Evolutionary conservation across 1,140 invertebrate genomes (phyloP).

Genomic region (Thalassaphorura encarpata): DNA sequence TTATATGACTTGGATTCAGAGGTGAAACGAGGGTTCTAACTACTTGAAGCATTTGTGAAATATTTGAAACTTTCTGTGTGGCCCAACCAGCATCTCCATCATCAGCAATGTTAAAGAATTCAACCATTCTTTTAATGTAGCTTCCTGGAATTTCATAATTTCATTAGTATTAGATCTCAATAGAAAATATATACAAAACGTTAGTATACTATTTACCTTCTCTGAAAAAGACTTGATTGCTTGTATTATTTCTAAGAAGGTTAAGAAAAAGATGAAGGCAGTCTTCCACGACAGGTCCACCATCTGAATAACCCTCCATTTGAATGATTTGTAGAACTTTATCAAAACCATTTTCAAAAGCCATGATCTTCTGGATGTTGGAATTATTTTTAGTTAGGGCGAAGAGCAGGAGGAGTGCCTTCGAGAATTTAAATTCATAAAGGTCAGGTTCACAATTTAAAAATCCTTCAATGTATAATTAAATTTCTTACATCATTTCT

Average conservation of each 20-base stretch:
- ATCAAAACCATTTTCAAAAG: conserved; percentile 98
- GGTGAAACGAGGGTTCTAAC: conserved; percentile 82
- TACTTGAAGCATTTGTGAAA: conserved; percentile 42
- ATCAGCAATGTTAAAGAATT: conserved; percentile 65
- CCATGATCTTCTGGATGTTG: conserved; percentile 99
- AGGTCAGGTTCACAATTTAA: no score
- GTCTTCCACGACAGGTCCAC: conserved; percentile 96
- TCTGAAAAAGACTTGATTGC: conserved; percentile 98
- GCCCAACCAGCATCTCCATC: conserved; percentile 75
- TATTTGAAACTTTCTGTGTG: conserved; percentile 67
- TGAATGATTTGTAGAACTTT: conserved; percentile 84
- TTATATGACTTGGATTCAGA: conserved; percentile 66
- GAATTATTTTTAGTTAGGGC: conserved; percentile 91
- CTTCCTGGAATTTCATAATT: conserved; percentile 44
- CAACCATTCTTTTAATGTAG: conserved; percentile 78
- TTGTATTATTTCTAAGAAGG: conserved; percentile 86
- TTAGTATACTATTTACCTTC: conserved; percentile 53
- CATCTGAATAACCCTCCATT: conserved; percentile 86
- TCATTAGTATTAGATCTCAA: not conserved
- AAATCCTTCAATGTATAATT: not conserved
- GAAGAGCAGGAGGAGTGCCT: conserved; percentile 79
- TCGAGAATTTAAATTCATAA: conserved; percentile 30
- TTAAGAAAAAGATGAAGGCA: conserved; percentile 91
- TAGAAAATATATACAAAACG: not conserved
- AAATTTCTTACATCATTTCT: conserved; percentile 71